Base-by-base conservation (phyloP, 2,113 vertebrate species). In the Pholis gunnellus region DNA sequence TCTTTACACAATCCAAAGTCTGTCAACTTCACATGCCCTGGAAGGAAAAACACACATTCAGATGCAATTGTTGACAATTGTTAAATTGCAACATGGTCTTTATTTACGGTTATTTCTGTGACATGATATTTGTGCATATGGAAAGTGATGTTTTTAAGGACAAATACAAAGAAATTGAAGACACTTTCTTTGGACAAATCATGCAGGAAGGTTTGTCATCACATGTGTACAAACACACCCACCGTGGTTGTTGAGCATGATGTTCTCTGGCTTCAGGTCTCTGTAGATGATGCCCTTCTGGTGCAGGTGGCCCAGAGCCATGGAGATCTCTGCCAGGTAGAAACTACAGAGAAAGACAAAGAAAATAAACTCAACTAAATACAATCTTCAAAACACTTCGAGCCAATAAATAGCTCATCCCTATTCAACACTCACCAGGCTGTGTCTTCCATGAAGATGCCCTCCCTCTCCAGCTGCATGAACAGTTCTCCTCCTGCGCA, bases 371-470 rank as follows among this genome's bases (percentile, higher is more conserved):
- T n/a, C n/a, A n/a, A n/a, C n/a, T n/a, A n/a, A n/a, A n/a, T n/a
- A n/a, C n/a, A n/a, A n/a, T n/a, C n/a, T n/a, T n/a, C n/a, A n/a
- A n/a, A n/a, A n/a, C n/a, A n/a, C n/a, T n/a, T n/a, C n/a, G n/a
- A n/a, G n/a, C n/a, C n/a, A n/a, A n/a, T n/a, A n/a, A n/a, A n/a
- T n/a, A n/a, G n/a, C n/a, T n/a, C n/a, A n/a, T n/a, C 44, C 14
- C 22, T 11, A 5, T 14, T 50, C 36, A 22, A 6, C 46, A 87
- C 97, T 96, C 94, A 99, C 98, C 98, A 99, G 89, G 98, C 98
- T 14, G 98, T 99, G 93, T 99, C 98, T 93, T 99, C 98, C 98
- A 99, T 99, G 95, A 99, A 99, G 95, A 99, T 99, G 90, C 98
- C 98, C 87, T 99, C 98, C 92, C 98, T 96, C 92, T 99, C 98